Base-by-base conservation (phyloP, 2,797 vertebrate genomes). In the Sebastes jordani region DNA sequence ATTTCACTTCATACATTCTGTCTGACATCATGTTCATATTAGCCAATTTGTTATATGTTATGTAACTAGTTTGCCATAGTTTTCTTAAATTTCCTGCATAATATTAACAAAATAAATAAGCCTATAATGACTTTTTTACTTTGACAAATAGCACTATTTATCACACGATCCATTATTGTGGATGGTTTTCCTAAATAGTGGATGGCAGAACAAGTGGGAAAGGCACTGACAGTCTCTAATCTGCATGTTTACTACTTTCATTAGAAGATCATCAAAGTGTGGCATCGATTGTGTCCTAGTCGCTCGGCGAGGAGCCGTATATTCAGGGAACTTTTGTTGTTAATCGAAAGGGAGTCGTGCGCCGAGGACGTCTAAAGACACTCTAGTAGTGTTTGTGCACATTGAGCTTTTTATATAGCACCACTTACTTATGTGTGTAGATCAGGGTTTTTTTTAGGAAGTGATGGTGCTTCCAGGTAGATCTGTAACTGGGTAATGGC, bases 241-340 rank as follows among this genome's bases (percentile, higher is more conserved):
- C 90, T 91, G 87, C 81, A 91, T 90, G 83, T 93, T 94, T 91
- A 91, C 87, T 69, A 83, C 91, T 85, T 92, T 92, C 88, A 91
- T 94, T 93, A 91, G 88, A 82, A 86, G 73, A 90, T 87, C 89
- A 92, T 93, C 91, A 90, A 90, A 89, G 87, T 90, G 88, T 59
- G 61, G 85, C 67, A 92, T 91, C 55, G 82, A 92, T 91, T 83
- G 81, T 74, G 68, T 67, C 18, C 68, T 49, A 27, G 71, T 67
- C 7, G 59, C 83, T 69, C 81, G 36, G 80, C 64, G 4, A 68
- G 71, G 68, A 62, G 80, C 64, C 29, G 20, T 84, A 87, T 81
- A 86, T 89, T 76, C 77, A 58, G 72, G 82, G 76, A 87, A 89
- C 71, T 68, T 86, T 70, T 66, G 63, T 78, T 69, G 75, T 80